A percentile compares a stretch with the other conserved stretches of the same genome.
phyloP scores from a whole-genome alignment of 2,113 vertebrate species.

The Climacteris rufus region DNA sequence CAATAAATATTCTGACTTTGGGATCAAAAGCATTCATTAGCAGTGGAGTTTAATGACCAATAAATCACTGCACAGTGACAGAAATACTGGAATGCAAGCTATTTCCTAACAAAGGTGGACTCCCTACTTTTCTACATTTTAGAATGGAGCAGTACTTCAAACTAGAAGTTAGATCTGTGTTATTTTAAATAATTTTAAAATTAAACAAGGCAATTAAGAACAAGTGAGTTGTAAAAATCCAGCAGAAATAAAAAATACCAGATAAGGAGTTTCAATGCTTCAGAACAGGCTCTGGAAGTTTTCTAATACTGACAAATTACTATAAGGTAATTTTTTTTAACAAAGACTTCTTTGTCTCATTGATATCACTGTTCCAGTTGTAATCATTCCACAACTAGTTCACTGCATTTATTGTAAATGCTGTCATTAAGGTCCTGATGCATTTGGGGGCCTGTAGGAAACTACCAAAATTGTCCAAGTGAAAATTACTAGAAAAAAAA shows the following conservation, averaged over 20 bases:
- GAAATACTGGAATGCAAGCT: not conserved
- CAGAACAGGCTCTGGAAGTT: not conserved
- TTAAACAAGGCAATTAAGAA: not conserved
- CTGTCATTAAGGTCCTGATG: not conserved
- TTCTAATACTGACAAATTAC: not conserved
- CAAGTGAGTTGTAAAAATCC: not conserved
- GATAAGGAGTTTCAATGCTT: not conserved
- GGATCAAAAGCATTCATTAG: not conserved
- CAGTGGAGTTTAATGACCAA: not conserved
- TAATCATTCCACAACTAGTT: not conserved
- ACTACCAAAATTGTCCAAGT: not conserved
- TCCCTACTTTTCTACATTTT: not conserved
- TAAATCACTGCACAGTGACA: not conserved
- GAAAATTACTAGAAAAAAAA: not conserved
- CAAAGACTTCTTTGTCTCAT: not conserved
- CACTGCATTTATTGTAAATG: not conserved
- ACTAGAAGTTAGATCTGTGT: not conserved
- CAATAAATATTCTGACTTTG: not conserved
- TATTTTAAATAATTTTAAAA: not conserved
- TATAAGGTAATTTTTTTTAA: not conserved
- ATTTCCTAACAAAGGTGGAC: not conserved
- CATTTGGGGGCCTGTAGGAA: not conserved
- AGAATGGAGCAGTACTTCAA: not conserved
- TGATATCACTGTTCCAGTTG: not conserved
- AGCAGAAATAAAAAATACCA: not conserved